Conservation (phyloP, 2,888 invertebrate genomes). For the Melanchra persicariae region DNA sequence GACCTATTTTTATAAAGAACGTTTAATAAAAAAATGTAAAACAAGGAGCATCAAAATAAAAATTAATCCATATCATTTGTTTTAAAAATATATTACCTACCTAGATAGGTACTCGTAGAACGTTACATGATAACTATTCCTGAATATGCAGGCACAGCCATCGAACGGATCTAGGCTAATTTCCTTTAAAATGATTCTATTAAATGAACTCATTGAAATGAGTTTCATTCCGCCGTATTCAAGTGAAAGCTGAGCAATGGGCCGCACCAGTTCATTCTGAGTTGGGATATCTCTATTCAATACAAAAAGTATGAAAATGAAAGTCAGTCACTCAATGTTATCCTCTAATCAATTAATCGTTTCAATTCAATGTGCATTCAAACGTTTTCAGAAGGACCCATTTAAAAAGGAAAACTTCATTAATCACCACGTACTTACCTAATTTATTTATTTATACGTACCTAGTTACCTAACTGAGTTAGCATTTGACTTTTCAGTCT, state of each 20-base stretch:
- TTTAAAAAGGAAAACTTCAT: neutral
- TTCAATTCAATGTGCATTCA: neutral
- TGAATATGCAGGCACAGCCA: neutral
- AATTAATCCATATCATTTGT: no score
- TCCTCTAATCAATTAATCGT: neutral
- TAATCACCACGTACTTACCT: no score
- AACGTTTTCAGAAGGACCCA: neutral
- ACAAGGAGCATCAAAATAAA: neutral
- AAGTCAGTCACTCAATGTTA: neutral
- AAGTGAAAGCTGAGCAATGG: neutral
- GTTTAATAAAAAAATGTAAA: neutral
- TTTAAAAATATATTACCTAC: no score
- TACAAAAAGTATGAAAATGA: neutral
- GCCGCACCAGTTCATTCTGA: neutral
- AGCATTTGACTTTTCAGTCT: neutral
- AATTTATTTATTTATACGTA: neutral
- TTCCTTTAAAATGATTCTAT: neutral
- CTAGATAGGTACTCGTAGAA: neutral
- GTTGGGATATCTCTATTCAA: neutral
- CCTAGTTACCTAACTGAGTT: no score
- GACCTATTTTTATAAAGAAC: neutral
- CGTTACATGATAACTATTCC: neutral
- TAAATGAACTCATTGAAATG: constrained; percentile 7
- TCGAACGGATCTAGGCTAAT: neutral
- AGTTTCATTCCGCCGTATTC: neutral